A percentile compares a stretch with the other conserved stretches of the same genome.
phyloP scores from a whole-genome alignment of 2,797 vertebrate species.

The Coregonus suidteri region DNA sequence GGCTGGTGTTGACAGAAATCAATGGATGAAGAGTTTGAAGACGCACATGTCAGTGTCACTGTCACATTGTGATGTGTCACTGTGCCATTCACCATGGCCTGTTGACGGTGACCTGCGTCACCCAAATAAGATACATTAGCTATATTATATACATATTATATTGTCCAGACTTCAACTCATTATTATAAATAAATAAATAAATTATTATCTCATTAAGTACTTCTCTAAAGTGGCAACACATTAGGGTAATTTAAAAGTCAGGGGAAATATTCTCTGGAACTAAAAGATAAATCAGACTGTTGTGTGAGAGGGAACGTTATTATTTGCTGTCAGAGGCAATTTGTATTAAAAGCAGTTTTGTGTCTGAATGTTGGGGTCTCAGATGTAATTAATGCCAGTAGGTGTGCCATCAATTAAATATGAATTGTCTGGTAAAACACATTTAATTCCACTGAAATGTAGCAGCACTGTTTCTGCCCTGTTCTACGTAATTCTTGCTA shows the following conservation, averaged over 20 bases:
- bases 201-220: neutral
- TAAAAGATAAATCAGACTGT: slow-evolving; percentile 64
- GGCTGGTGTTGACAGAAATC: slow-evolving; percentile 46
- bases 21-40: slow-evolving; percentile 18
- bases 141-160: no score
- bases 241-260: slow-evolving; percentile 59
- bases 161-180: neutral
- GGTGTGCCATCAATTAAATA: neutral
- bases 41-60: neutral
- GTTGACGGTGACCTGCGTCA: neutral
- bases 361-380: neutral
- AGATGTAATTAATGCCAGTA: slow-evolving; percentile 1
- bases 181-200: no score
- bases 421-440: neutral
- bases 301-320: slow-evolving; percentile 67
- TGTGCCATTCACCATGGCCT: neutral
- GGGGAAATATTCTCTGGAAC: slow-evolving; percentile 63
- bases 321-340: slow-evolving; percentile 71
- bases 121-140: neutral
- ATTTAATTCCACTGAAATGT: neutral
- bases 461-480: neutral
- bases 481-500: neutral
- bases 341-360: slow-evolving; percentile 57
- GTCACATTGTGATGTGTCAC: neutral
- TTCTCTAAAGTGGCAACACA: slow-evolving; percentile 21